phyloP scores from a whole-genome alignment of 1,140 invertebrate species.

The Orchesella cincta region DNA sequence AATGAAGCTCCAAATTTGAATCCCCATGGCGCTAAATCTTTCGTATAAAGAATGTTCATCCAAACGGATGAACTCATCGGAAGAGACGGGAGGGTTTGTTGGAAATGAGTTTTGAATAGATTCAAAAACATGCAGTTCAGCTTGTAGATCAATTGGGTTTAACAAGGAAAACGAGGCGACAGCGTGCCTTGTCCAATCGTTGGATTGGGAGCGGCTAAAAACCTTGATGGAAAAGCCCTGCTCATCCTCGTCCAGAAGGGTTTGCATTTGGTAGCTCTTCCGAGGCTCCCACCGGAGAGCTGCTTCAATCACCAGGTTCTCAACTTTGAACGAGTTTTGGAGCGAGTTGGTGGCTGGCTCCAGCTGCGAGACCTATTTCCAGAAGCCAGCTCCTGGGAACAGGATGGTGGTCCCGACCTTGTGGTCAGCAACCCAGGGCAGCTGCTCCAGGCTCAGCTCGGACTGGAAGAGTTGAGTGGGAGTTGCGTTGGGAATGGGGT shows the following conservation, averaged over 20 bases:
- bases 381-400: constrained; percentile 38
- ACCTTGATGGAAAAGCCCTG: too few species aligned
- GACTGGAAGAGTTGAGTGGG: neutral
- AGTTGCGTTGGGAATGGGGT: neutral
- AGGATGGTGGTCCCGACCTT: constrained; percentile 33
- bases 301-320: constrained; percentile 36
- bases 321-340: neutral
- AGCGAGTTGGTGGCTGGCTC: neutral
- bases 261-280: neutral
- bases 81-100: too few species aligned
- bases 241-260: too few species aligned
- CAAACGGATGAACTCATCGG: too few species aligned
- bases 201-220: neutral
- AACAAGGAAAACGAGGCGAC: neutral
- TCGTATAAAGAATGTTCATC: too few species aligned
- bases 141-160: neutral
- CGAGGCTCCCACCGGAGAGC: constrained; percentile 23
- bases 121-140: neutral
- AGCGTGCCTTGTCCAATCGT: neutral
- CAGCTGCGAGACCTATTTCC: constrained; percentile 33
- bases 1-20: constrained; percentile 35
- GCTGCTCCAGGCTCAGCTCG: constrained; percentile 7
- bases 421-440: constrained; percentile 36
- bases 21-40: constrained; percentile 25
- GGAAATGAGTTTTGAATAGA: neutral